These are phyloP conservation scores for Nycticryphes semicollaris DNA, from an alignment of 2,113 vertebrate species.

Conservation along the genomic window DNA sequence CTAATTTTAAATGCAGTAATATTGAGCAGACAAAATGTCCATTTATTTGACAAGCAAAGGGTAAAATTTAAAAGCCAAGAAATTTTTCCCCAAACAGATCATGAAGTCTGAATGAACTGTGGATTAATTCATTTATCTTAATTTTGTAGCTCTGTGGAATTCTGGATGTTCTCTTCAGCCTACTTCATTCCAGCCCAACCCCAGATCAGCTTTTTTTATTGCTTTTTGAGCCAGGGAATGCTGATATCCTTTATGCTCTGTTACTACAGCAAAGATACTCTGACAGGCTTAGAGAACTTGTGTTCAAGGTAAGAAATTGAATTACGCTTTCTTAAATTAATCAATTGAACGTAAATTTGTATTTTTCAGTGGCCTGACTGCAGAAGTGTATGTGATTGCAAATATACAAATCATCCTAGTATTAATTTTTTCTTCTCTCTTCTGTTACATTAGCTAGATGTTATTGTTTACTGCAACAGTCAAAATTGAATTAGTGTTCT, in stretches of 20 bases:
- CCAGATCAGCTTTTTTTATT: slow-evolving; percentile 93
- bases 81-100: background rate
- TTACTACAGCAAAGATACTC: slow-evolving; percentile 91
- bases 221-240: slow-evolving; percentile 91
- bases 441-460: background rate
- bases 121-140: slow-evolving; percentile 13
- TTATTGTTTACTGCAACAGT: background rate
- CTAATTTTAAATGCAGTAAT: background rate
- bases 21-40: background rate
- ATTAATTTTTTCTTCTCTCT: background rate
- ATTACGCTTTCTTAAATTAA: background rate
- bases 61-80: background rate
- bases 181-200: slow-evolving; percentile 86
- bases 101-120: background rate
- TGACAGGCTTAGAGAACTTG: slow-evolving; percentile 87
- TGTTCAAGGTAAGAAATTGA: slow-evolving; percentile 88
- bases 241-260: slow-evolving; percentile 92
- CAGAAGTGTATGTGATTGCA: background rate
- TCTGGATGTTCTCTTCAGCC: slow-evolving; percentile 85
- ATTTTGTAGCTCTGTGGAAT: slow-evolving; percentile 84
- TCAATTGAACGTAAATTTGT: background rate
- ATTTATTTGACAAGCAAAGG: background rate
- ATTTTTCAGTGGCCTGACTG: background rate
- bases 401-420: background rate
- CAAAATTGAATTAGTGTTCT: background rate